Conservation (phyloP, 2,797 vertebrate species). For the Phoeniculus purpureus region DNA sequence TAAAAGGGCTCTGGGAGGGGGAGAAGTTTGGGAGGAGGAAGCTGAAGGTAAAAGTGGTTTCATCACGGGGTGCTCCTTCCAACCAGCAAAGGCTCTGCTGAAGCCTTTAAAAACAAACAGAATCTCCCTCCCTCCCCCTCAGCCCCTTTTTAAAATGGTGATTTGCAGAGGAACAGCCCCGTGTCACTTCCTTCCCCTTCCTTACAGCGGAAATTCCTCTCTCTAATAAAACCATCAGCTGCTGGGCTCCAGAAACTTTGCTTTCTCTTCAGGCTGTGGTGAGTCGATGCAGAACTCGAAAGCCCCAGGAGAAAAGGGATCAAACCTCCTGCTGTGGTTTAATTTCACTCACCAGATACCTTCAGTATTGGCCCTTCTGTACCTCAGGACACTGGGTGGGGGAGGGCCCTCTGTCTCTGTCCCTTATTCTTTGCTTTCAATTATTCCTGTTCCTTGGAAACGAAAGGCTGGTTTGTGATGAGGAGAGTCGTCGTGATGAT, state of each 20-base stretch:
- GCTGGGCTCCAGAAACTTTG: not conserved
- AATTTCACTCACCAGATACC: accelerated
- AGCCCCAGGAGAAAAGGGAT: not conserved
- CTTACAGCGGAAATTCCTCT: not conserved
- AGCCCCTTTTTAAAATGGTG: not conserved
- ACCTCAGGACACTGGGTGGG: accelerated
- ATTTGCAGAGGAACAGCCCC: not conserved
- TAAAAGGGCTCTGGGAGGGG: not conserved
- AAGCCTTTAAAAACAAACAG: not conserved
- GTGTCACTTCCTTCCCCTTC: slow-evolving; percentile 36
- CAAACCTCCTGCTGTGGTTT: not conserved
- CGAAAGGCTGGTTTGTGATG: too few species aligned
- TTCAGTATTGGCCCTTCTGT: accelerated
- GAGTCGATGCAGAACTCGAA: too few species aligned
- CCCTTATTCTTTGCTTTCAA: too few species aligned
- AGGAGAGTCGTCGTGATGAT: too few species aligned
- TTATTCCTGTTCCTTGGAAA: too few species aligned
- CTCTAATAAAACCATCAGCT: not conserved
- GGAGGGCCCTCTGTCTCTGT: not conserved
- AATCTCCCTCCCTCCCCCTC: not conserved
- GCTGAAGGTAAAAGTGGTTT: not conserved
- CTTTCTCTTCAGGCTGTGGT: too few species aligned
- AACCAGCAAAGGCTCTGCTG: not conserved
- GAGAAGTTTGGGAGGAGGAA: not conserved
- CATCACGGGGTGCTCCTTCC: not conserved